Percentiles rank a stretch among this genome's conserved stretches.
phyloP scores from a whole-genome alignment of 2,797 vertebrate genomes.

The Xyrichtys novacula region DNA sequence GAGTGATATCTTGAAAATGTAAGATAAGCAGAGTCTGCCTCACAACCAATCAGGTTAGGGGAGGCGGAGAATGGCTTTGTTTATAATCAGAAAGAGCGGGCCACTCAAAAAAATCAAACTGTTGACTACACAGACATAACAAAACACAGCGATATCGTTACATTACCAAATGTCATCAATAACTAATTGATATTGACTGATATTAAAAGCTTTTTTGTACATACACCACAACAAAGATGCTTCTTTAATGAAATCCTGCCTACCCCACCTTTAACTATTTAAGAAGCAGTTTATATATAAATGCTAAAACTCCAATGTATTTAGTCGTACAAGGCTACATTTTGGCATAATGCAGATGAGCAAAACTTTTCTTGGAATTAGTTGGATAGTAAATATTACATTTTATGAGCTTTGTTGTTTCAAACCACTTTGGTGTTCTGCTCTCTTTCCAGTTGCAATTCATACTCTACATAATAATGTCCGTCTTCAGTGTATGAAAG shows the following conservation, averaged over 20 bases:
- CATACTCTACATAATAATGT: constrained; percentile 1
- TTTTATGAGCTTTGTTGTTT: constrained; percentile 18
- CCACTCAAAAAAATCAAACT: no score
- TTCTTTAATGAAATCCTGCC: no score
- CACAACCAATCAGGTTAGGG: no score
- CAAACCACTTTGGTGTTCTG: constrained; percentile 10
- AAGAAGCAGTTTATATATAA: constrained; percentile 17
- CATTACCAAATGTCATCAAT: no score
- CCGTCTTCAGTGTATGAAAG: constrained; percentile 22
- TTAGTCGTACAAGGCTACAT: not conserved
- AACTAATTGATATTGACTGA: no score
- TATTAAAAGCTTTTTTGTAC: no score
- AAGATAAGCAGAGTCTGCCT: not conserved
- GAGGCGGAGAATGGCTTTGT: no score
- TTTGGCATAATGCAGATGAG: constrained; percentile 1
- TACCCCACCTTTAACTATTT: no score
- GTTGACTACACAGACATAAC: no score
- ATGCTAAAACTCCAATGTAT: constrained; percentile 10
- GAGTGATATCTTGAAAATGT: not conserved
- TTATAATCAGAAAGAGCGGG: no score
- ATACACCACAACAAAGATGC: no score
- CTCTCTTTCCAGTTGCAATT: constrained; percentile 21
- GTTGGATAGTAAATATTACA: constrained; percentile 11
- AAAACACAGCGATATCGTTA: not conserved
- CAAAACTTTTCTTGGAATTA: not conserved